Evolutionary conservation across 2,888 invertebrate species (phyloP), one percentile per base, ranked within the genome.

Genomic region (Oxyteleia sp.): DNA sequence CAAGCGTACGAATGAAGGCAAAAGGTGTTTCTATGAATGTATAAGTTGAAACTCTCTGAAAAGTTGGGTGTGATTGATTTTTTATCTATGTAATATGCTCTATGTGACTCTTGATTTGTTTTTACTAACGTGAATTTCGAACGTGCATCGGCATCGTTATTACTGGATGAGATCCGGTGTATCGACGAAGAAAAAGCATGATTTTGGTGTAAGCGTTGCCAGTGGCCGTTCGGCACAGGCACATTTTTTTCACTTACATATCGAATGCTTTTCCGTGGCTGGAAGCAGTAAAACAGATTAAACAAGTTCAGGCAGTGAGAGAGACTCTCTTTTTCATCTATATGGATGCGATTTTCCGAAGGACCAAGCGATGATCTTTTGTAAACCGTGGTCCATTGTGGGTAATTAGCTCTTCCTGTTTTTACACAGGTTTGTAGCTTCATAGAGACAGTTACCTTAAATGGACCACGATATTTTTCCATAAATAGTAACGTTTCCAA

Each of bases 211-310:
- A 74, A 79, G 74, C 83, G 63, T 49, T 57, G 83, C 74, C 79
- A 79, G 45, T 78, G 79, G 79, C 83, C 83, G 69, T 66, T 80
- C 55, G 75, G 71, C 83, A 57, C 66, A 66, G 80, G 71, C 80
- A 66, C 64, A 35, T 61, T 66, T 53, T 80, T 75, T 76, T 80
- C 84, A 80, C 84, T 80, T 84, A 80, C 72, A 80, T 76, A 71
- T 84, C 55, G 80, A 71, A 84, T 76, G 71, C 79, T 71, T 80
- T 84, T 76, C 76, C 63, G 47, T 57, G 78, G 66, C 84, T 84
- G 84, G 38, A 84, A 84, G 82, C 84, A 78, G 81, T 81, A 81
- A 76, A 85, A 85, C 71, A 76, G 76, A 85, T 80, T 82, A 79
- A 76, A 79, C 79, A 82, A 69, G 57, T 82, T 78, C 51, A 71